These are phyloP conservation scores for Tachyglossus aculeatus DNA, from an alignment of 2,797 vertebrate genomes.

Conservation along the genomic window DNA sequence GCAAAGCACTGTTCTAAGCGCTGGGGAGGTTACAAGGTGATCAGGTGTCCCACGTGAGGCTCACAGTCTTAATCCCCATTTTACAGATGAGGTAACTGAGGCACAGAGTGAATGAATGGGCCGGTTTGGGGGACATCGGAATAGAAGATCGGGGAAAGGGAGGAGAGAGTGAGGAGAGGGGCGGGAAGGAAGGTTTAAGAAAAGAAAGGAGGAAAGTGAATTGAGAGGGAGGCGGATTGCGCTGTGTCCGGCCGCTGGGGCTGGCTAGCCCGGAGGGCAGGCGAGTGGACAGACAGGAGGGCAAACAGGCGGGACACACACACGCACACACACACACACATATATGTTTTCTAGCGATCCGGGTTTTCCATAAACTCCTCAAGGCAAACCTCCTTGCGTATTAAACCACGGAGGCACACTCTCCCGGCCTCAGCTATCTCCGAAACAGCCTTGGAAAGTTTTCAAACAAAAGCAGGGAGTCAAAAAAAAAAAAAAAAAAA, in stretches of 20 bases:
- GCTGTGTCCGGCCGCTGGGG: conserved; percentile 17
- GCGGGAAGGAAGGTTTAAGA: neutral
- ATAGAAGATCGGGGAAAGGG: conserved; percentile 22
- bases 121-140: too few relatives aligned
- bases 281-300: too few relatives aligned
- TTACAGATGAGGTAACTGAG: too few relatives aligned
- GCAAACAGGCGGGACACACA: neutral
- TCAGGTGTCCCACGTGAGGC: too few relatives aligned
- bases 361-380: conserved; percentile 52
- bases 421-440: conserved; percentile 18
- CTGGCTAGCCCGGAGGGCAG: neutral
- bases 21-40: too few relatives aligned
- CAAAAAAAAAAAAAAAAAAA: neutral
- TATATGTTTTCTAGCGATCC: conserved; percentile 63
- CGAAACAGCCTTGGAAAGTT: conserved; percentile 24
- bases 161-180: neutral
- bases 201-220: neutral
- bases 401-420: neutral
- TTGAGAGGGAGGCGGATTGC: neutral
- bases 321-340: too few relatives aligned
- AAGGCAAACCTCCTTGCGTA: conserved; percentile 4
- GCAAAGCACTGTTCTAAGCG: too few relatives aligned
- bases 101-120: too few relatives aligned
- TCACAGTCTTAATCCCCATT: too few relatives aligned
- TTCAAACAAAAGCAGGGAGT: conserved; percentile 38